phyloP scores from a whole-genome alignment of 2,888 invertebrate genomes.

The Heterodera filipjevi region DNA sequence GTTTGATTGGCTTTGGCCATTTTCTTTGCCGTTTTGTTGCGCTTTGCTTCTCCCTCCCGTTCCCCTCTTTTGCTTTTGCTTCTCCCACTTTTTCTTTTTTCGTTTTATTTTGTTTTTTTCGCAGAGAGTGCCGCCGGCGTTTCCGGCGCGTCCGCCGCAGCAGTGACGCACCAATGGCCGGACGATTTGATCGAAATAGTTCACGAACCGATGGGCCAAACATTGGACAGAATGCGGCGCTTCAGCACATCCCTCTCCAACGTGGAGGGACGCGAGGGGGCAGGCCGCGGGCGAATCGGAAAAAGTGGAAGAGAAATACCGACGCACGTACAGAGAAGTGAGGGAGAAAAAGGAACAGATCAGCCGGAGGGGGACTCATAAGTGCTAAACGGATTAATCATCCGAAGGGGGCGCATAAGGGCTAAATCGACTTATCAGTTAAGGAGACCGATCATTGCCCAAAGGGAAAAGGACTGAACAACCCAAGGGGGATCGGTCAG shows the following conservation, averaged over 20 bases:
- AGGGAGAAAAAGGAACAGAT: too few species aligned
- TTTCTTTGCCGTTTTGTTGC: too few species aligned
- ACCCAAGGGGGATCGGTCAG: too few species aligned
- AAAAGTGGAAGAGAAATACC: constrained; percentile 58
- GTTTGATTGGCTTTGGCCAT: not conserved
- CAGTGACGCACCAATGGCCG: constrained; percentile 57
- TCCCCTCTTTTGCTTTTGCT: not conserved
- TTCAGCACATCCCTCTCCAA: constrained; percentile 61
- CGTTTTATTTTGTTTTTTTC: not conserved
- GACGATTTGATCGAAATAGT: constrained; percentile 65
- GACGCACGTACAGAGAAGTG: constrained; percentile 52
- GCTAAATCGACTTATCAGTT: too few species aligned
- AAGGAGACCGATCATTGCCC: too few species aligned
- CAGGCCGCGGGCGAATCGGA: constrained; percentile 46
- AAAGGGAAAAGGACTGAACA: too few species aligned
- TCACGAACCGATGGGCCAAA: constrained; percentile 64
- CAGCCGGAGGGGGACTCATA: too few species aligned
- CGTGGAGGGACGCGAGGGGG: constrained; percentile 48
- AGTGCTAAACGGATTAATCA: not conserved
- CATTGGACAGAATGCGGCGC: constrained; percentile 64
- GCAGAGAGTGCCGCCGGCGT: constrained; percentile 2
- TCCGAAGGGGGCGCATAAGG: too few species aligned
- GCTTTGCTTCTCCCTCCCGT: not conserved
- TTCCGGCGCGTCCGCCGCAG: not conserved
- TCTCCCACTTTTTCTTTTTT: not conserved